These are phyloP conservation scores for Galendromus occidentalis DNA, from an alignment of 1,140 invertebrate genomes.

Conservation along the genomic window DNA sequence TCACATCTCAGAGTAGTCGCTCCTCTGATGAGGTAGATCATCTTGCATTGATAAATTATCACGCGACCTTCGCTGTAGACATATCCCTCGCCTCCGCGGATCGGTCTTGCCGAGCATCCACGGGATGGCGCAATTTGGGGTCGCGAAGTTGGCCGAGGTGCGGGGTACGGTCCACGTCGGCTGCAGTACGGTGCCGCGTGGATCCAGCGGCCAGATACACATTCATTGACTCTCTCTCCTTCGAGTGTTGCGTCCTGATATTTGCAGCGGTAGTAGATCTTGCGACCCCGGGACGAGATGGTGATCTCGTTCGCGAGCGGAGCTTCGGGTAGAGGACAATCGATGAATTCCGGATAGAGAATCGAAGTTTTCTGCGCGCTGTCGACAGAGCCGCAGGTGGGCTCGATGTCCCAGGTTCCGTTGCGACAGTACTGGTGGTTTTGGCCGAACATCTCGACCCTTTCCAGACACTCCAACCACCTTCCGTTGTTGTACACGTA, in stretches of 20 bases:
- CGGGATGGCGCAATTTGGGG: neutral
- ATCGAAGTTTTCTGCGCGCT: neutral
- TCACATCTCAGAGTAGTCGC: neutral
- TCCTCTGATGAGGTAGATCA: neutral
- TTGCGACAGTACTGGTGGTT: neutral
- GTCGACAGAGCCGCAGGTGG: neutral
- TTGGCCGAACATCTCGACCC: neutral
- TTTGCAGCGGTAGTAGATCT: neutral
- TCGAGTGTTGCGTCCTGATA: neutral
- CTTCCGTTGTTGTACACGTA: neutral
- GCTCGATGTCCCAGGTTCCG: neutral
- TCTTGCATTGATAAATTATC: neutral
- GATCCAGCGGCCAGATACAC: neutral
- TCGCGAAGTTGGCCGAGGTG: no score
- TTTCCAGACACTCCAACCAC: neutral
- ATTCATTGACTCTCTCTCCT: neutral
- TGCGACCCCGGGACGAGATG: neutral
- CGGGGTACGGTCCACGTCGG: no score
- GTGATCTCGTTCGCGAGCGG: neutral
- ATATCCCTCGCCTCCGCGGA: neutral
- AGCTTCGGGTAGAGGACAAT: neutral
- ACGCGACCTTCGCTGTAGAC: conserved; percentile 3
- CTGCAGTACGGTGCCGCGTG: neutral
- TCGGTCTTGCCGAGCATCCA: neutral
- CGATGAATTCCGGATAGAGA: neutral